Evolutionary conservation across 2,888 invertebrate species (phyloP).

Genomic region (Mesoligia furuncula): DNA sequence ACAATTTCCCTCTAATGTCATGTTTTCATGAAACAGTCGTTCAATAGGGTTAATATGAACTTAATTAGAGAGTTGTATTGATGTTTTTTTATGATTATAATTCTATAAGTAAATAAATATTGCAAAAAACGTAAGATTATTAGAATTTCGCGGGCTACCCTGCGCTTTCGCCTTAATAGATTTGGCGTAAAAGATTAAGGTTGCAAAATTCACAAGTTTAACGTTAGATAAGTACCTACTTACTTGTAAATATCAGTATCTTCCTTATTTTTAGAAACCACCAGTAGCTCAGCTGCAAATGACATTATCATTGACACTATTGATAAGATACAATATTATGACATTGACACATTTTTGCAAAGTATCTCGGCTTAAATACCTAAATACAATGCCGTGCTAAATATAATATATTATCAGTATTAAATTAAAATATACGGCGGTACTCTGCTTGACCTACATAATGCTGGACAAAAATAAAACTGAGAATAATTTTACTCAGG

Average conservation of each 20-base stretch:
- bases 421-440: slow-evolving; percentile 55
- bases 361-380: slow-evolving; percentile 53
- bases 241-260: slow-evolving; percentile 34
- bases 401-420: slow-evolving; percentile 49
- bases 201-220: not conserved
- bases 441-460: slow-evolving; percentile 62
- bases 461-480: slow-evolving; percentile 61
- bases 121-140: no score
- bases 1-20: not conserved
- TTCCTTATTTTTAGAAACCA: slow-evolving; percentile 48
- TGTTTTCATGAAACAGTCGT: not conserved
- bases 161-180: not conserved
- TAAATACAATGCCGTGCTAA: slow-evolving; percentile 31
- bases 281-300: slow-evolving; percentile 50
- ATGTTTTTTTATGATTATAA: not conserved
- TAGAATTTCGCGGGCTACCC: not conserved
- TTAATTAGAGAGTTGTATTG: no score
- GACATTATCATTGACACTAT: slow-evolving; percentile 72
- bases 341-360: slow-evolving; percentile 77
- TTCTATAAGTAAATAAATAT: not conserved
- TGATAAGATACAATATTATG: slow-evolving; percentile 73
- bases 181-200: not conserved
- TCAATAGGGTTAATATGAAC: not conserved
- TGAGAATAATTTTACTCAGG: slow-evolving; percentile 55
- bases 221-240: slow-evolving; percentile 8